Conservation (phyloP, 2,113 vertebrate genomes). For the Spea multiplicata region DNA sequence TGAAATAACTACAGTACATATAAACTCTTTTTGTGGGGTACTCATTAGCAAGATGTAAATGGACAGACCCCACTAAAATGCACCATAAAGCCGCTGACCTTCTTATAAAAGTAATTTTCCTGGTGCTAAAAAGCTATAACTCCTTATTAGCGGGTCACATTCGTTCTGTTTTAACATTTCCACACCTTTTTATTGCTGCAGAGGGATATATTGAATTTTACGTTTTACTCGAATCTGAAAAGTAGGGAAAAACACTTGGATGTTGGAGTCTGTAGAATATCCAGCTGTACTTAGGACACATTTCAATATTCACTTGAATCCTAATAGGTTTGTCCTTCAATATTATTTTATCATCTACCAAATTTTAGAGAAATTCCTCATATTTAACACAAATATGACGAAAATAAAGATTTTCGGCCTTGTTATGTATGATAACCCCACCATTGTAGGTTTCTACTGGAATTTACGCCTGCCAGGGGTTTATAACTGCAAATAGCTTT, state of each 20-base stretch:
- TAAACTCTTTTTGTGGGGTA: constrained; percentile 36
- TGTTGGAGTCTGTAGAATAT: not conserved
- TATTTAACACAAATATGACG: not conserved
- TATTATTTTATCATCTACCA: not conserved
- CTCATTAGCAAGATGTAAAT: constrained; percentile 42
- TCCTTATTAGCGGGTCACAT: constrained; percentile 40
- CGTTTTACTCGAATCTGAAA: constrained; percentile 17
- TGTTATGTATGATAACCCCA: too few relatives aligned
- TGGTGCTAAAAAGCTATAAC: constrained; percentile 30
- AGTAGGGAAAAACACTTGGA: not conserved
- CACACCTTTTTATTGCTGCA: constrained; percentile 45
- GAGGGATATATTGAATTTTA: constrained; percentile 43
- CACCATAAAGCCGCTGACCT: constrained; percentile 36
- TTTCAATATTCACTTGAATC: not conserved
- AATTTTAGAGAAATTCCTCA: not conserved
- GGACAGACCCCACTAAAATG: constrained; percentile 14
- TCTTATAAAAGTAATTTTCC: constrained; percentile 41
- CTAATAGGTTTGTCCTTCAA: not conserved
- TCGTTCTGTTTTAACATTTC: constrained; percentile 36
- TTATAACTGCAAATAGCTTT: too few relatives aligned
- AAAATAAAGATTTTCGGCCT: not conserved
- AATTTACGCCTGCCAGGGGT: too few relatives aligned
- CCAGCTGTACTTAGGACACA: constrained; percentile 2
- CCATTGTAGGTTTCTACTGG: too few relatives aligned
- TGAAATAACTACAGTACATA: constrained; percentile 6